Base-by-base conservation (phyloP, 2,797 vertebrate genomes). In the Epinephelus coioides region DNA sequence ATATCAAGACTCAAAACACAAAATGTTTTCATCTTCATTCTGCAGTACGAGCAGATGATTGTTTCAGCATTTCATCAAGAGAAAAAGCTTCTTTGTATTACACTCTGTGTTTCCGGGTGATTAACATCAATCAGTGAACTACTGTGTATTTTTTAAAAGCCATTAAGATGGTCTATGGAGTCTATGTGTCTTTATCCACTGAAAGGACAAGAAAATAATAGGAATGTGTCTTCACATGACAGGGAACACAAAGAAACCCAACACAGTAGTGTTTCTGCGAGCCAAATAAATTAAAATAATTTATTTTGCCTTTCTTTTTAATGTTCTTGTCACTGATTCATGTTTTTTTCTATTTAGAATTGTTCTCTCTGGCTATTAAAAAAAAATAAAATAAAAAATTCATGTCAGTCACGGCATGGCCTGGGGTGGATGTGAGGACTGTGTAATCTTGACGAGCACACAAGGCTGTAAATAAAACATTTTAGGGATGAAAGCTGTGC, bases 301-400 rank as follows among this genome's bases (percentile, higher is more conserved):
- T 6, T 34, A 34, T 8, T 34, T 8, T 34, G 7, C 34, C 34
- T 34, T n/a, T 21, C 2, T 23, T 49, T 17, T 30, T 61, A 9
- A 21, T 61, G n/a, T n/a, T 19, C 18, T 34, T 73, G 2, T 9
- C 5, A 34, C 6, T 8, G 34, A 34, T 67, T 61, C 5, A 9
- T 65, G 13, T 21, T 65, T 40, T 13, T 30, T 49, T 38, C 0
- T 5, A 4, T 49, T 49, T 25, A 6, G 21, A 57, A 43, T 61
- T 2, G 19, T 59, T 70, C 49, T 38, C 13, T 18, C 25, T 55
- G 27, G 19, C 30, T 21, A 54, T 63, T 47, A 17, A 55, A 18
- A 56, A 56, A 17, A 40, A 64, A 81, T 5, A 51, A 69, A 65
- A 38, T 5, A 83, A 6, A 55, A 66, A 71, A 25, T 4, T 34